These are phyloP conservation scores for Callionymus lyra DNA, from an alignment of 2,113 vertebrate genomes.

Conservation along the genomic window DNA sequence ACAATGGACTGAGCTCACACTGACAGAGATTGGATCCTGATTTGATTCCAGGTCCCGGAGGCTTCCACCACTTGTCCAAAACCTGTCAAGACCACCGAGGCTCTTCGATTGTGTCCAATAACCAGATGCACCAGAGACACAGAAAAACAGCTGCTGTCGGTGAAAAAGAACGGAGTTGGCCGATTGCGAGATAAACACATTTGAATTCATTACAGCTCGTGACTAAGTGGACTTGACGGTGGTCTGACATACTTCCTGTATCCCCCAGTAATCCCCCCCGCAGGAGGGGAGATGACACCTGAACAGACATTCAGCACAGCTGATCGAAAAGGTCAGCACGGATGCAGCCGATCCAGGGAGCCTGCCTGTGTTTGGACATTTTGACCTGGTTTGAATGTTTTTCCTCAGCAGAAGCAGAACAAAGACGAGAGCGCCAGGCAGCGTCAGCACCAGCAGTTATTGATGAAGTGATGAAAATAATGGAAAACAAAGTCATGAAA, in stretches of 20 bases:
- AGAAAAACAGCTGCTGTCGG: too few species aligned
- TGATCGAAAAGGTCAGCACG: slow-evolving; percentile 32
- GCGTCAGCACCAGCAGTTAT: too few species aligned
- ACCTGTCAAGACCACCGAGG: slow-evolving; percentile 11
- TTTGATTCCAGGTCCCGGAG: slow-evolving; percentile 11
- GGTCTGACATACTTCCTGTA: slow-evolving; percentile 1
- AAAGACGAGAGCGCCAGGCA: too few species aligned
- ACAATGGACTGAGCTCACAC: slow-evolving; percentile 33
- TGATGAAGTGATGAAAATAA: too few species aligned
- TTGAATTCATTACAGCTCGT: too few species aligned
- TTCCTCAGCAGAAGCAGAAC: too few species aligned
- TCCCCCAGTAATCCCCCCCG: slow-evolving; percentile 19
- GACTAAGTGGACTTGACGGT: too few species aligned
- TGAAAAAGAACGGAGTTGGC: too few species aligned
- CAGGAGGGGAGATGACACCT: slow-evolving; percentile 18
- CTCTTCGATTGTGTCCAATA: too few species aligned
- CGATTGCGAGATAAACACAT: too few species aligned
- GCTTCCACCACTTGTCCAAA: slow-evolving; percentile 7
- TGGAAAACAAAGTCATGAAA: not conserved
- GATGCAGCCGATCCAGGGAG: slow-evolving; percentile 3
- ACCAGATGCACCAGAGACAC: too few species aligned
- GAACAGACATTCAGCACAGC: slow-evolving; percentile 21
- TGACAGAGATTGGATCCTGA: slow-evolving; percentile 20
- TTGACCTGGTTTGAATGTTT: too few species aligned
- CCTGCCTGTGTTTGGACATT: not conserved